Percentiles rank a stretch among this genome's conserved stretches.
Conservation (phyloP, 2,797 vertebrate genomes). For the Salmo trutta region DNA sequence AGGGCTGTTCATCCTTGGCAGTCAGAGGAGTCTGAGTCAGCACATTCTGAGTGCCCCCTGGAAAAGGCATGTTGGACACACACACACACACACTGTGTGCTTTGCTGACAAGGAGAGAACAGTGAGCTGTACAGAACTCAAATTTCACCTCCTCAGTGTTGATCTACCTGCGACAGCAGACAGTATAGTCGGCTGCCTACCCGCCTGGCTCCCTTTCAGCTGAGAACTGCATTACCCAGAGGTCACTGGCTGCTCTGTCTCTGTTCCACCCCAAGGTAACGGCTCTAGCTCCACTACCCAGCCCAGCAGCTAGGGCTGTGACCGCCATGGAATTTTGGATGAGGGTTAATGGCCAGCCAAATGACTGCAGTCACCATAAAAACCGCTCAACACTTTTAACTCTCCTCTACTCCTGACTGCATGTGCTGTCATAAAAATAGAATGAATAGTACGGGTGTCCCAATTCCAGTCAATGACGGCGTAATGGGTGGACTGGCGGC, state of each 20-base stretch:
- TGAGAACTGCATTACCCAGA: constrained; percentile 38
- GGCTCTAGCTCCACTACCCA: background rate
- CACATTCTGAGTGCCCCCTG: constrained; percentile 23
- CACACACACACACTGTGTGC: constrained; percentile 15
- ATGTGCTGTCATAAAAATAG: no score
- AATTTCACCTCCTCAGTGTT: constrained; percentile 75
- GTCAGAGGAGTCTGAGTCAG: constrained; percentile 40
- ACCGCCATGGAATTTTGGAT: no score
- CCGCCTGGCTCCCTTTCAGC: constrained; percentile 29
- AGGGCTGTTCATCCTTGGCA: constrained; percentile 8
- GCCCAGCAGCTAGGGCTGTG: background rate
- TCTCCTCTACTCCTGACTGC: no score
- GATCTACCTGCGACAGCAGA: constrained; percentile 46
- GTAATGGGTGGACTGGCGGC: no score
- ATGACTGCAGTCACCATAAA: no score
- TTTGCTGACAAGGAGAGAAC: constrained; percentile 60
- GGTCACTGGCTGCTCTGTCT: constrained; percentile 39
- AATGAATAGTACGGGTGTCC: no score
- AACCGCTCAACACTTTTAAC: no score
- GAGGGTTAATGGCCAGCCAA: no score
- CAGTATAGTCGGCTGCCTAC: background rate
- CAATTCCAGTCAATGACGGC: no score
- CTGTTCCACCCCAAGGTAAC: constrained; percentile 39
- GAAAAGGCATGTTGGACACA: constrained; percentile 30
- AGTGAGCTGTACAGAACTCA: constrained; percentile 62